Evolutionary conservation across 2,113 vertebrate species (phyloP), one percentile per base, ranked within the genome.

Genomic region (Oriolus oriolus): DNA sequence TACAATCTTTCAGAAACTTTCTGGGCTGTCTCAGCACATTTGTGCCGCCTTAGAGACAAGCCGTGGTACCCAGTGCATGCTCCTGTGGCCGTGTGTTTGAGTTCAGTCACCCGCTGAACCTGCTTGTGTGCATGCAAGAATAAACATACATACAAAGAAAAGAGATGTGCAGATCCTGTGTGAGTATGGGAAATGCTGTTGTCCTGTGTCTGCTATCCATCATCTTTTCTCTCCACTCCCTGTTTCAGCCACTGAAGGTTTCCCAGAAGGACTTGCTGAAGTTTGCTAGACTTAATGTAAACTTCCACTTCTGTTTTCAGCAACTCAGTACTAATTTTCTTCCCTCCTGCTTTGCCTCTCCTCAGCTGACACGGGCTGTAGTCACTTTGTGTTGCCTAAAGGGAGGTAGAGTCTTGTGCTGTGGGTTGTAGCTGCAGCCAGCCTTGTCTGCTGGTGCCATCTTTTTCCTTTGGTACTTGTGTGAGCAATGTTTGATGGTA

Each of bases 41-140:
- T 41, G 59, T 57, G 78, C 45, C 17, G 17, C 45, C 23, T 11
- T 10, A n/a, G 44, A n/a, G 53, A 16, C 30, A 8, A 16, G 16
- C 1, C 0, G 4, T 50, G 78, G 18, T 63, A 13, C 27, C 21
- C 4, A 4, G 1, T 9, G 16, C 12, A 0, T 6, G 37, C 11
- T 77, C 31, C 33, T 18, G 37, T 5, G 11, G 45, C 76, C 42
- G 1, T 0, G 0, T 21, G 13, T 56, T 16, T 42, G 16, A 49
- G 35, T 59, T 50, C 49, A 64, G 57, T 33, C 45, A 8, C 63
- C 8, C 4, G 13, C 71, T 65, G 71, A 41, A 53, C 59, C 50
- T 4, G 2, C 59, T 70, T 31, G 10, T 41, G 20, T n/a, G 59
- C 4, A 6, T 52, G 11, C 37, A 33, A 37, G 41, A 64, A 24